A percentile compares a stretch with the other conserved stretches of the same genome.
These are phyloP conservation scores for Umimayanthus kanabou DNA, from an alignment of 92 coral and sea anemone species.

Conservation along the genomic window DNA sequence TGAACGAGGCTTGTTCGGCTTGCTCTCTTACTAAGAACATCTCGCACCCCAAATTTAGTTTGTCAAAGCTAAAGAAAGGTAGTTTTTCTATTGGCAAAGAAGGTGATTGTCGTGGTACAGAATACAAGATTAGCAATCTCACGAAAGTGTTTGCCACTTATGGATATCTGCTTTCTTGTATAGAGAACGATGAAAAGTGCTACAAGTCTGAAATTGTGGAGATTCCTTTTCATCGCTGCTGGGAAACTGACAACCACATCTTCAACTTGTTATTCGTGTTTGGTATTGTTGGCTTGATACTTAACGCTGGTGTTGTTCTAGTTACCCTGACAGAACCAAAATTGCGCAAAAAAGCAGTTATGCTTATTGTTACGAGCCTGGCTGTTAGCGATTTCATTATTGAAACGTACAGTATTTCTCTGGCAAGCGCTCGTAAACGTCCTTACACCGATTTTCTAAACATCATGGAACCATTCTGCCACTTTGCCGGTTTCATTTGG, in stretches of 20 bases:
- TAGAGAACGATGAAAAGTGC: background rate
- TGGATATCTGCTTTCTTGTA: constrained; percentile 31
- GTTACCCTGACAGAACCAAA: constrained; percentile 10
- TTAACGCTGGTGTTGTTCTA: constrained; percentile 26
- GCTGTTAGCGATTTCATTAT: constrained; percentile 19
- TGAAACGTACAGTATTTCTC: constrained; percentile 10
- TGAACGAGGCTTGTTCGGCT: constrained; percentile 54
- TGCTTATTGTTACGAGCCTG: constrained; percentile 15
- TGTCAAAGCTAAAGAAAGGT: constrained; percentile 24
- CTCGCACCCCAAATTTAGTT: constrained; percentile 2
- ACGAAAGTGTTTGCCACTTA: background rate
- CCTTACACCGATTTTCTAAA: constrained; percentile 49
- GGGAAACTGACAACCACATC: constrained; percentile 33
- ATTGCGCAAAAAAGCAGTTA: constrained; percentile 20
- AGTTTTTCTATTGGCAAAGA: constrained; percentile 4
- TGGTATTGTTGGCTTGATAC: constrained; percentile 4
- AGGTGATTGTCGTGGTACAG: constrained; percentile 30
- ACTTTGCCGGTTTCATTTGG: constrained; percentile 76
- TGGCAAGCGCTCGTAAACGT: constrained; percentile 22
- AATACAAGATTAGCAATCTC: constrained; percentile 4
- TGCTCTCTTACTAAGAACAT: constrained; percentile 56
- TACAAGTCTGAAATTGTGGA: constrained; percentile 13
- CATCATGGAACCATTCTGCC: constrained; percentile 45
- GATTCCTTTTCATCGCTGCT: constrained; percentile 34
- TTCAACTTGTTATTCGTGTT: constrained; percentile 25